Conservation (phyloP, 2,888 invertebrate genomes). For the Pseudococcus longispinus region DNA sequence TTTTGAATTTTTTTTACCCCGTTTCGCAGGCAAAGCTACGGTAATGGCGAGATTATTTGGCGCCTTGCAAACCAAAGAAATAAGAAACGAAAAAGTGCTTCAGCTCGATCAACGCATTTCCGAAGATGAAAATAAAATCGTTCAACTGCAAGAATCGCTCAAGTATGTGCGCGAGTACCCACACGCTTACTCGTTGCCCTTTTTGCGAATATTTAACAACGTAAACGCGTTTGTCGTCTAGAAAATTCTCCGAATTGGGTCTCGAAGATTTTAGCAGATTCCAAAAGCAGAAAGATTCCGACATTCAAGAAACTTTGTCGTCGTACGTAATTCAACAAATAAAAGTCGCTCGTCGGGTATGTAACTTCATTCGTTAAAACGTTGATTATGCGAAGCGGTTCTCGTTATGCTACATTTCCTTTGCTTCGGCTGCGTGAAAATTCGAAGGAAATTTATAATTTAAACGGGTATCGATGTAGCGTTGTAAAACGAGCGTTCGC, state of each 20-base stretch:
- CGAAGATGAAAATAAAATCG: constrained; percentile 64
- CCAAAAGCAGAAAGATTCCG: constrained; percentile 75
- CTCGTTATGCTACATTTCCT: too few species aligned
- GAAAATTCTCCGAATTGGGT: constrained; percentile 74
- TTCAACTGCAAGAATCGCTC: constrained; percentile 37
- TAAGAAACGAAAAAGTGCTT: constrained; percentile 73
- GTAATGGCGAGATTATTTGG: constrained; percentile 78
- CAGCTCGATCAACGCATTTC: constrained; percentile 73
- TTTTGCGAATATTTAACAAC: neutral
- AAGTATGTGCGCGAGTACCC: neutral
- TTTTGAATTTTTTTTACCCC: neutral
- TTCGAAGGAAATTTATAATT: too few species aligned
- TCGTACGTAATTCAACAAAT: constrained; percentile 75
- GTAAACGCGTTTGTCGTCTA: constrained; percentile 62
- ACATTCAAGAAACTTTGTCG: constrained; percentile 75
- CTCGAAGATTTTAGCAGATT: constrained; percentile 74
- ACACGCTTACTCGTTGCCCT: neutral
- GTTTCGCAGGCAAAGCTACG: constrained; percentile 70
- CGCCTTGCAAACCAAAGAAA: constrained; percentile 78
- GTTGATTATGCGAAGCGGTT: too few species aligned
- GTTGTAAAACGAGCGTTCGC: too few species aligned
- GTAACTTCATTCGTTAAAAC: neutral
- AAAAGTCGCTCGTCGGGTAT: constrained; percentile 77
- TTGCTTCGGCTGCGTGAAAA: neutral
- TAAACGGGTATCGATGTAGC: neutral